phyloP scores from a whole-genome alignment of 2,797 vertebrate genomes.

The Cygnus olor region DNA sequence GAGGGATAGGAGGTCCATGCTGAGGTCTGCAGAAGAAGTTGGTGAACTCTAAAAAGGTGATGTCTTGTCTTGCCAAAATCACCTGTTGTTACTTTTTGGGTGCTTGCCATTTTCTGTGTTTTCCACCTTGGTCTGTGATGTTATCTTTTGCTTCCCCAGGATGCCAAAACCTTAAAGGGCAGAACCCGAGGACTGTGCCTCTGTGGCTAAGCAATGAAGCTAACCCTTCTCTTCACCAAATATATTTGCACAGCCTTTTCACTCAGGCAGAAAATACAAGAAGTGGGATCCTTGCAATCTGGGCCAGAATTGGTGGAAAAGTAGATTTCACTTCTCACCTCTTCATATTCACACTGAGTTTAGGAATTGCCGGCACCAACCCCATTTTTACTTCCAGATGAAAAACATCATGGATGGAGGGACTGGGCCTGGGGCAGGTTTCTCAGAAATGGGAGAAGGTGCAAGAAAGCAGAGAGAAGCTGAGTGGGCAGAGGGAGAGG shows the following conservation, averaged over 20 bases:
- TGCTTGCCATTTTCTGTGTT: neutral
- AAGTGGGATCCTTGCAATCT: neutral
- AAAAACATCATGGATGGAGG: accelerated
- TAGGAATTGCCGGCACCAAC: neutral
- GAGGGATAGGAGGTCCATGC: neutral
- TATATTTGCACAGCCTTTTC: neutral
- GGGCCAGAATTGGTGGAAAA: neutral
- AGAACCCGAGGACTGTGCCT: neutral
- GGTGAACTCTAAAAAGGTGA: neutral
- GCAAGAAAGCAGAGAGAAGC: neutral
- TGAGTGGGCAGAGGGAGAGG: neutral
- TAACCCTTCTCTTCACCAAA: neutral
- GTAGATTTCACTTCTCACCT: neutral
- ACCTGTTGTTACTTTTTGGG: neutral
- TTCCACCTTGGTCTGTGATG: neutral
- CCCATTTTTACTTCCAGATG: constrained; percentile 27
- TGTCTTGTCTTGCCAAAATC: neutral
- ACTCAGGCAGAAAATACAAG: neutral
- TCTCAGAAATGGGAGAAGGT: constrained; percentile 30
- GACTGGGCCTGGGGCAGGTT: neutral
- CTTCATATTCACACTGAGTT: neutral
- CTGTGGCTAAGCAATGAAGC: neutral
- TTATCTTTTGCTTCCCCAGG: neutral
- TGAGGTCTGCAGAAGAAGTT: neutral
- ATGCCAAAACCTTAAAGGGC: neutral